Percentiles rank a stretch among this genome's conserved stretches.
Conservation (phyloP, 1,140 invertebrate species). For the Nasonia giraulti region DNA sequence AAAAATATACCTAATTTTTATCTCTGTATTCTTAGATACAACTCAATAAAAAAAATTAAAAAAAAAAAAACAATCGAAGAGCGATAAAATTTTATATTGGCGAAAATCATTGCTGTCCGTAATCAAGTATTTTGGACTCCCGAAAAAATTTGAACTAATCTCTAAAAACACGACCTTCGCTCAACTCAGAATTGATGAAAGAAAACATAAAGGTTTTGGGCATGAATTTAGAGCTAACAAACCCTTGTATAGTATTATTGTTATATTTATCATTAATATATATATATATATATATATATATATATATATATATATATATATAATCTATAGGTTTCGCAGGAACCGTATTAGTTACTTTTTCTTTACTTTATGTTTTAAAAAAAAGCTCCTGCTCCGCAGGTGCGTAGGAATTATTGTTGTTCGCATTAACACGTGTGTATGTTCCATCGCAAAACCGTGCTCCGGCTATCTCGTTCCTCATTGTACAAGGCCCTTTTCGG, state of each 20-base stretch:
- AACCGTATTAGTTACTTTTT: slow-evolving; percentile 40
- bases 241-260: slow-evolving; percentile 24
- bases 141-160: slow-evolving; percentile 36
- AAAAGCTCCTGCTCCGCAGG: slow-evolving; percentile 47
- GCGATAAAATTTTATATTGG: slow-evolving; percentile 38
- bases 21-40: not conserved
- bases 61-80: slow-evolving; percentile 37
- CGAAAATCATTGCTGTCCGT: slow-evolving; percentile 35
- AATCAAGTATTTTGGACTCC: slow-evolving; percentile 20
- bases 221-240: slow-evolving; percentile 46
- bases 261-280: slow-evolving; percentile 19
- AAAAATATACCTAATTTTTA: slow-evolving; percentile 33
- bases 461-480: slow-evolving; percentile 18
- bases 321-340: slow-evolving; percentile 45
- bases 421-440: slow-evolving; percentile 36
- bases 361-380: slow-evolving; percentile 30
- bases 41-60: not conserved
- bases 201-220: slow-evolving; percentile 48
- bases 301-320: slow-evolving; percentile 23
- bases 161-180: slow-evolving; percentile 26
- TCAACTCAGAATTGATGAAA: slow-evolving; percentile 9
- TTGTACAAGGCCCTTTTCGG: slow-evolving; percentile 47
- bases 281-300: slow-evolving; percentile 13
- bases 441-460: slow-evolving; percentile 40
- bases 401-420: slow-evolving; percentile 47